Conservation (phyloP, 2,797 vertebrate genomes). For the Onychomys arenicola region DNA sequence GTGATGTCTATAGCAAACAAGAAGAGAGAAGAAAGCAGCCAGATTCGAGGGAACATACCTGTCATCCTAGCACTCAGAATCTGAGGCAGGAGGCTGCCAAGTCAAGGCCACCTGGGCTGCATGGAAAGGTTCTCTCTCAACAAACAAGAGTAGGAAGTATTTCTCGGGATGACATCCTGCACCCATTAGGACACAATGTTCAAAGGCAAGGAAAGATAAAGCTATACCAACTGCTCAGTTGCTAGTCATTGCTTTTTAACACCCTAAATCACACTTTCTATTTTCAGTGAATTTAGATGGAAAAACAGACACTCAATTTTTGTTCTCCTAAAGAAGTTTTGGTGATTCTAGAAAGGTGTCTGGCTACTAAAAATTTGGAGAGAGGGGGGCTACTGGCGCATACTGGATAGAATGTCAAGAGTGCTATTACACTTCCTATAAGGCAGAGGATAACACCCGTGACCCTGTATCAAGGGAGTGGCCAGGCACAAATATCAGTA, state of each 20-base stretch:
- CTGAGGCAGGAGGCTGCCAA: background rate
- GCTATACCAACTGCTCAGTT: background rate
- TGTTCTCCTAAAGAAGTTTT: background rate
- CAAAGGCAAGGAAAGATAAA: background rate
- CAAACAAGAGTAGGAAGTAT: background rate
- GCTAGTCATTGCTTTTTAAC: background rate
- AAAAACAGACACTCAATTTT: background rate
- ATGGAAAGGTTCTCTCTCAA: background rate
- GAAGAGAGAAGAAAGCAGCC: background rate
- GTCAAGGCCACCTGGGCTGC: too few species aligned
- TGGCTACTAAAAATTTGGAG: background rate
- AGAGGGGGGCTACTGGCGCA: background rate
- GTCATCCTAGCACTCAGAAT: background rate
- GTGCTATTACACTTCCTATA: background rate
- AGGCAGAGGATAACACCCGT: background rate
- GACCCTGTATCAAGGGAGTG: background rate
- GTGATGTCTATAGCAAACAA: background rate
- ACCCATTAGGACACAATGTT: background rate
- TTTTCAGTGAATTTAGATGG: background rate
- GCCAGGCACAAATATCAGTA: background rate
- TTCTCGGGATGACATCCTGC: background rate
- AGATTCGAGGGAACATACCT: background rate
- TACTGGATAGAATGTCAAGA: background rate
- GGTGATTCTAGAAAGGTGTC: background rate
- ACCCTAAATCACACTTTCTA: background rate